Conservation (phyloP, 2,888 invertebrate genomes). For the Beris morrisii region DNA sequence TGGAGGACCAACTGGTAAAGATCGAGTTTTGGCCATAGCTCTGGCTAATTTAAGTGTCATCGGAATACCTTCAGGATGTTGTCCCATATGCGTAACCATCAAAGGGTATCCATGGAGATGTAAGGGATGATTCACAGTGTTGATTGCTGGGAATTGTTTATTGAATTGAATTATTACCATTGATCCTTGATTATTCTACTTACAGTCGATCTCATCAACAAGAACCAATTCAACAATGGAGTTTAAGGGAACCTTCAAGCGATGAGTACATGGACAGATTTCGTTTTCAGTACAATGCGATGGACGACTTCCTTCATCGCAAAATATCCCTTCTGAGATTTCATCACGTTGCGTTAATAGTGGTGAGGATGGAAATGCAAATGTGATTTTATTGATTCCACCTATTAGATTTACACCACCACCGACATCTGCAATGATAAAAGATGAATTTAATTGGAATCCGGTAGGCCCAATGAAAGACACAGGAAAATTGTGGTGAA, state of each 20-base stretch:
- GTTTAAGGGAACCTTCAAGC: slow-evolving; percentile 44
- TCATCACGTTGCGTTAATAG: slow-evolving; percentile 66
- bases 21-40: slow-evolving; percentile 1
- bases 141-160: slow-evolving; percentile 41
- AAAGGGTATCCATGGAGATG: slow-evolving; percentile 53
- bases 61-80: slow-evolving; percentile 40
- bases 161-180: too few relatives aligned
- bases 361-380: slow-evolving; percentile 76
- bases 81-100: slow-evolving; percentile 48
- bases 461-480: too few relatives aligned
- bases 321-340: slow-evolving; percentile 47
- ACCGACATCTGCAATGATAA: slow-evolving; percentile 40
- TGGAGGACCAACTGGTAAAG: background rate
- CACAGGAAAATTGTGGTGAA: too few relatives aligned
- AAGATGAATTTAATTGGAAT: too few relatives aligned
- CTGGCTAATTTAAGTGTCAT: slow-evolving; percentile 45
- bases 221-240: slow-evolving; percentile 50
- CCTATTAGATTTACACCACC: slow-evolving; percentile 50
- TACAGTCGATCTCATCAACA: slow-evolving; percentile 48
- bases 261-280: slow-evolving; percentile 46
- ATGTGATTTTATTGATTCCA: slow-evolving; percentile 71
- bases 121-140: slow-evolving; percentile 52
- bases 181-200: slow-evolving; percentile 32
- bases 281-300: slow-evolving; percentile 39
- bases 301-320: slow-evolving; percentile 44